Evolutionary conservation across 2,888 invertebrate species (phyloP).

Genomic region (Euclidia mi): DNA sequence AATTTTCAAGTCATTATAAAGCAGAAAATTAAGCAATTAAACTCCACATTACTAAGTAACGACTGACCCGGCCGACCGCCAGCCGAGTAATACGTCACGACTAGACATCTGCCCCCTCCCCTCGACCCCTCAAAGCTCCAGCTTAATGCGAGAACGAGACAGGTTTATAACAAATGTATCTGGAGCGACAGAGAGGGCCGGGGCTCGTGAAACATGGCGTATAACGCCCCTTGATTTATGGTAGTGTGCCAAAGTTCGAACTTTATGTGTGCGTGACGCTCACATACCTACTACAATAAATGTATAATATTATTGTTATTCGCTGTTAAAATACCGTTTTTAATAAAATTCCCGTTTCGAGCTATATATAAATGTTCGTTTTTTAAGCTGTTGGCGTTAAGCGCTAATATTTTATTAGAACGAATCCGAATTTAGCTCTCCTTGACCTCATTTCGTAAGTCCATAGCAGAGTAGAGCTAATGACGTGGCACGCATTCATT

Average conservation of each 20-base stretch:
- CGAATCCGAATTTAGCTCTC: slow-evolving; percentile 52
- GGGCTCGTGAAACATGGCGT: slow-evolving; percentile 89
- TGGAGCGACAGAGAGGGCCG: slow-evolving; percentile 80
- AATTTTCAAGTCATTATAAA: slow-evolving; percentile 44
- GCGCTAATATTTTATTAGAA: slow-evolving; percentile 37
- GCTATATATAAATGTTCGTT: slow-evolving; percentile 21
- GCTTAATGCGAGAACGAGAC: slow-evolving; percentile 81
- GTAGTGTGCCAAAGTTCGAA: slow-evolving; percentile 88
- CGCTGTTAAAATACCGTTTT: slow-evolving; percentile 36
- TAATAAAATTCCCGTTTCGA: slow-evolving; percentile 22
- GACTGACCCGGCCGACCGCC: slow-evolving; percentile 83
- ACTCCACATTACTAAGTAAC: slow-evolving; percentile 61
- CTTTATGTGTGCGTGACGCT: slow-evolving; percentile 84
- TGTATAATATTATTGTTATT: slow-evolving; percentile 51
- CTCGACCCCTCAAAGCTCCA: slow-evolving; percentile 74
- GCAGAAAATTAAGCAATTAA: slow-evolving; percentile 61
- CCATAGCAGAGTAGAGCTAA: slow-evolving; percentile 55
- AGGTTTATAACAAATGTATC: slow-evolving; percentile 69
- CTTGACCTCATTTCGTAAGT: slow-evolving; percentile 68
- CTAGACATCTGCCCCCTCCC: slow-evolving; percentile 87
- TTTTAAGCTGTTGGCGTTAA: slow-evolving; percentile 27
- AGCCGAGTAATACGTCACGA: slow-evolving; percentile 88
- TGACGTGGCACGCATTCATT: slow-evolving; percentile 66
- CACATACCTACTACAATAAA: slow-evolving; percentile 58
- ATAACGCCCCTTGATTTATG: slow-evolving; percentile 91